These are phyloP conservation scores for Gallinago stenura DNA, from an alignment of 2,797 vertebrate species.

Conservation along the genomic window DNA sequence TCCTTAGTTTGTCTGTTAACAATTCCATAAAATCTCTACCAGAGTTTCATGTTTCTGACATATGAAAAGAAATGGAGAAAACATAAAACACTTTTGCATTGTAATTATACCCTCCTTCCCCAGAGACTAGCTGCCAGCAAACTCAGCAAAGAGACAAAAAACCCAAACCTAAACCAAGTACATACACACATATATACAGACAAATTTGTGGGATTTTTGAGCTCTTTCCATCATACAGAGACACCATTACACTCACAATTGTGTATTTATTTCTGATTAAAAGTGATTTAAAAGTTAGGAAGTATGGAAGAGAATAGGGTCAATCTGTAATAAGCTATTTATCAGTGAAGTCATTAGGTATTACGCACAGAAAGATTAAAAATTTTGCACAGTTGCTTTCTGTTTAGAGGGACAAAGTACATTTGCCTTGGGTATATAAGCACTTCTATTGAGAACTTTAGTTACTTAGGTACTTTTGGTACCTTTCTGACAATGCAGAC, in stretches of 20 bases:
- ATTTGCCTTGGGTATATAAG: background rate
- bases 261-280: background rate
- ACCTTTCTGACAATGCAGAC: background rate
- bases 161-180: background rate
- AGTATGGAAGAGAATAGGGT: background rate
- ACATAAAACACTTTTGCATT: background rate
- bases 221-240: background rate
- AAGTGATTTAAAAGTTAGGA: background rate
- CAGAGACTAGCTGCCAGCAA: conserved; percentile 8
- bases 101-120: background rate
- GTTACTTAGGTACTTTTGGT: background rate
- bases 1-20: background rate
- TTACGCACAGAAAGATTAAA: background rate
- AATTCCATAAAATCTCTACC: background rate
- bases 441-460: background rate
- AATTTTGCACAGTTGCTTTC: background rate
- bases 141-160: conserved; percentile 4
- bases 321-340: background rate
- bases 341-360: background rate
- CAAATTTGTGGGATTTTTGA: background rate
- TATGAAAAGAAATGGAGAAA: background rate
- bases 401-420: background rate
- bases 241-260: background rate
- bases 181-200: background rate
- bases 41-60: background rate